Base-by-base conservation (phyloP, 2,113 vertebrate genomes). In the Aegypius monachus region DNA sequence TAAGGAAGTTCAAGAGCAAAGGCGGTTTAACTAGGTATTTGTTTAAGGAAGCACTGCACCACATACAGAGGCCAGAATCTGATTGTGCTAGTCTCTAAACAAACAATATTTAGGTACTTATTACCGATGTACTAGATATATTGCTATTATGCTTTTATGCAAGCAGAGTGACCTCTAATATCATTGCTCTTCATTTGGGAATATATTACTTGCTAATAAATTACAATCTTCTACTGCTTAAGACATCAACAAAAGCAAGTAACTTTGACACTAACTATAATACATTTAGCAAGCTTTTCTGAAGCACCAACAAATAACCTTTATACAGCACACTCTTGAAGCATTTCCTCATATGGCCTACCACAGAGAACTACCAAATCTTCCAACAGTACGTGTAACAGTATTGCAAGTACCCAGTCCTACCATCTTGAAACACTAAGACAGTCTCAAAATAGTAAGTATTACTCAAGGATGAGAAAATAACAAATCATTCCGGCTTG, bases 281-380 rank as follows among this genome's bases (percentile, higher is more conserved):
- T 4, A 89, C 17, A 21, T 43, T 72, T 21, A 84, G 34, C n/a
- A 72, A 91, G 38, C 36, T 87, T 61, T 79, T 68, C 61, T 29
- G 20, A 84, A 87, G 68, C 45, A 94, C 59, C 61, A 81, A 86
- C 22, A 94, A 90, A 86, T 25, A 89, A 29, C 48, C n/a, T 34
- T 34, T n/a, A 45, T 10, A 85, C 31, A 87, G 62, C 34, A 81
- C 66, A 67, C 88, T 87, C 86, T 47, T 78, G 29, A 89, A 89
- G 70, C 70, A 77, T 61, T 93, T 89, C 84, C 81, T 94, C 89
- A 63, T 6, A 17, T 4, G 7, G 56, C 80, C n/a, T 53, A 68
- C 52, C 78, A 86, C 75, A 78, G 52, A 82, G 38, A 78, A 38
- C 72, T 18, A 71, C 2, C 1, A 77, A 19, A 59, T 38, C 62